Percentiles rank a stretch among this genome's conserved stretches.
Evolutionary conservation across 2,888 invertebrate genomes (phyloP).

Genomic region (Caenorhabditis drosophilae): DNA sequence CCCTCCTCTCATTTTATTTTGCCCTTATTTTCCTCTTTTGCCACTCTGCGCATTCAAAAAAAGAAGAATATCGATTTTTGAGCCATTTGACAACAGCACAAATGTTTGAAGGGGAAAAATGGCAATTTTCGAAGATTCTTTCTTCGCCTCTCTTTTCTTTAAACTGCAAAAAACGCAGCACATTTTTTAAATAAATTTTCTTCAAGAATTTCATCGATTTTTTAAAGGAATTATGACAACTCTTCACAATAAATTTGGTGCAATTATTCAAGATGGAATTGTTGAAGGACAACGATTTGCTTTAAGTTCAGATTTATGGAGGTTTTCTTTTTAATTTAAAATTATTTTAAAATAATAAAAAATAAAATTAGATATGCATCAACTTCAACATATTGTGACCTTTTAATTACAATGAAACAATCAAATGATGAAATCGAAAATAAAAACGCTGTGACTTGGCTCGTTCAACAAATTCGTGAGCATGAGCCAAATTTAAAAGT

Average conservation of each 20-base stretch:
- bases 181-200: slow-evolving; percentile 1
- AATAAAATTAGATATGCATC: slow-evolving; percentile 51
- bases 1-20: background rate
- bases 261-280: slow-evolving; percentile 60
- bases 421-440: slow-evolving; percentile 34
- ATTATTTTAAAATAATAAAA: too few species aligned
- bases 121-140: background rate
- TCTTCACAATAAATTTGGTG: slow-evolving; percentile 52
- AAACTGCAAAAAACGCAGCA: background rate
- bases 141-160: background rate
- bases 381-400: slow-evolving; percentile 53
- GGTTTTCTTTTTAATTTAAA: too few species aligned
- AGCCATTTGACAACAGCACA: too few species aligned
- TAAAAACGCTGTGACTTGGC: slow-evolving; percentile 39
- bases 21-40: background rate
- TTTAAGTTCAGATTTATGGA: slow-evolving; percentile 53
- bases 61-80: background rate
- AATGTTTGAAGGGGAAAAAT: too few species aligned
- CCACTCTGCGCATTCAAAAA: background rate
- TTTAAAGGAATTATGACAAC: slow-evolving; percentile 33
- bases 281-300: slow-evolving; percentile 54
- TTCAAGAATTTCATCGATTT: background rate
- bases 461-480: slow-evolving; percentile 50
- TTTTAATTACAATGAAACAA: slow-evolving; percentile 53
- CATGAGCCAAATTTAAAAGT: slow-evolving; percentile 58